Conservation (phyloP, 2,113 vertebrate species). For the Narcine bancroftii region DNA sequence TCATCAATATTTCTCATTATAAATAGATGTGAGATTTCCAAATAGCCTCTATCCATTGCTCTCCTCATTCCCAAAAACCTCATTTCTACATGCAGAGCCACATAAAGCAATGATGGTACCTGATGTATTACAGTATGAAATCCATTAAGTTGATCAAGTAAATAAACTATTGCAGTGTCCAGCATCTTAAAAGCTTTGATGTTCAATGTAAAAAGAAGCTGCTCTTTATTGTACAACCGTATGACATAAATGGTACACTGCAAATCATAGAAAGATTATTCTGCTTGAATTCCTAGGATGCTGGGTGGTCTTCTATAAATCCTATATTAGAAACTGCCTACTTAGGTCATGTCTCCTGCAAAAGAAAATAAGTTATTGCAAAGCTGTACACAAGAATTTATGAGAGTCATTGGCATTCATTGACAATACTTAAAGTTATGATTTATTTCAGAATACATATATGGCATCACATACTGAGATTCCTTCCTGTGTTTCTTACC, state of each 20-base stretch:
- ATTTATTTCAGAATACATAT: no score
- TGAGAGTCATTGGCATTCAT: background rate
- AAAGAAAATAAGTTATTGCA: constrained; percentile 43
- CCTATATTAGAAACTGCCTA: constrained; percentile 50
- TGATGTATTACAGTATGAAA: constrained; percentile 59
- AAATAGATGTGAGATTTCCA: constrained; percentile 24
- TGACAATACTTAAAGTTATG: no score
- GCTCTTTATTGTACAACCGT: constrained; percentile 55
- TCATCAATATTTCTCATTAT: constrained; percentile 30
- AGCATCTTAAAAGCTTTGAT: constrained; percentile 41
- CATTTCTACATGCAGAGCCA: constrained; percentile 66
- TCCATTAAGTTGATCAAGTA: constrained; percentile 57
- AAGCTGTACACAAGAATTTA: constrained; percentile 20
- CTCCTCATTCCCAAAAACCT: background rate
- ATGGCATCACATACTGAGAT: no score
- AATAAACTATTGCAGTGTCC: constrained; percentile 47
- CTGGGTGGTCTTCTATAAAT: constrained; percentile 55
- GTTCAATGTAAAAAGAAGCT: constrained; percentile 47
- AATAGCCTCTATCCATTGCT: constrained; percentile 2
- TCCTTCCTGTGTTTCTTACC: background rate
- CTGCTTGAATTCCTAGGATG: constrained; percentile 58
- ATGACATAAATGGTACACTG: constrained; percentile 64
- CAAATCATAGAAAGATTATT: constrained; percentile 49
- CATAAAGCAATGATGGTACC: constrained; percentile 57
- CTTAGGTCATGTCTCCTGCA: constrained; percentile 48